A percentile compares a stretch with the other conserved stretches of the same genome.
These are phyloP conservation scores for Noctua janthe DNA, from an alignment of 2,888 invertebrate genomes.

Conservation along the genomic window DNA sequence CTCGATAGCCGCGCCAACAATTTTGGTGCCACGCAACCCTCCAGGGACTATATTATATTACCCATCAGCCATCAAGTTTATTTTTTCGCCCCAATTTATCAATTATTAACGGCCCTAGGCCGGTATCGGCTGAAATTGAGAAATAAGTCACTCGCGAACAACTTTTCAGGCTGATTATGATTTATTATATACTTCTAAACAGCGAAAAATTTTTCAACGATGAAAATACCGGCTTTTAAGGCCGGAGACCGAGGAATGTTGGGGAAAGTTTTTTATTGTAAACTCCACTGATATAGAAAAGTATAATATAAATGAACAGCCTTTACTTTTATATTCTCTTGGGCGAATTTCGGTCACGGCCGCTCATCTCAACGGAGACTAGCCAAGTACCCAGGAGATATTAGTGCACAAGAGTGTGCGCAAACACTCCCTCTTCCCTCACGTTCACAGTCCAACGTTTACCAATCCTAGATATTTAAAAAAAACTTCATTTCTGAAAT, in stretches of 20 bases:
- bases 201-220: slow-evolving; percentile 67
- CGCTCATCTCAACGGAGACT: background rate
- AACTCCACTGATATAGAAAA: slow-evolving; percentile 49
- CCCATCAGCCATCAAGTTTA: slow-evolving; percentile 69
- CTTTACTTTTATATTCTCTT: slow-evolving; percentile 1
- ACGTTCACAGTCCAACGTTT: background rate
- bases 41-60: slow-evolving; percentile 62
- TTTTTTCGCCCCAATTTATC: slow-evolving; percentile 77
- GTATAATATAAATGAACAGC: slow-evolving; percentile 43
- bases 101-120: slow-evolving; percentile 72
- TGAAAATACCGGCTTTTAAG: slow-evolving; percentile 54
- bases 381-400: background rate
- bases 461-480: background rate
- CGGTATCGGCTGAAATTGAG: slow-evolving; percentile 76
- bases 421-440: background rate
- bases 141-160: slow-evolving; percentile 77
- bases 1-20: slow-evolving; percentile 45
- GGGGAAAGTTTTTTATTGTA: slow-evolving; percentile 63
- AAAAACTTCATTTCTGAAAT: too few species aligned
- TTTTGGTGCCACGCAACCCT: slow-evolving; percentile 40
- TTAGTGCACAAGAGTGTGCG: background rate
- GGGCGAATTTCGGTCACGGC: background rate
- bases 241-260: slow-evolving; percentile 40
- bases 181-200: slow-evolving; percentile 73
- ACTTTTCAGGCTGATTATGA: slow-evolving; percentile 77